phyloP scores from a whole-genome alignment of 2,888 invertebrate genomes.

The Drosophila austrosaltans region DNA sequence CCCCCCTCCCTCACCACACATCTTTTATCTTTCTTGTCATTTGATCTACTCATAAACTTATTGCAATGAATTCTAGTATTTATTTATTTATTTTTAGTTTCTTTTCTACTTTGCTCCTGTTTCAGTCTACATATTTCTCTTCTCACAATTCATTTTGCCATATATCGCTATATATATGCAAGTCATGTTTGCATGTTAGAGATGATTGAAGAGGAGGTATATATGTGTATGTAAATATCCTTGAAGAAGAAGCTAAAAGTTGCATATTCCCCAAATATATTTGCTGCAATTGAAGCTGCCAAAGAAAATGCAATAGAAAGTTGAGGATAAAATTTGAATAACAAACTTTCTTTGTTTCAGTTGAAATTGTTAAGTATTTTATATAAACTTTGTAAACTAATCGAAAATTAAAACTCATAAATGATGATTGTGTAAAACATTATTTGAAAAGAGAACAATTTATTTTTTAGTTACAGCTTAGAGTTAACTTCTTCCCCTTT shows the following conservation, averaged over 20 bases:
- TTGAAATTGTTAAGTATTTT: neutral
- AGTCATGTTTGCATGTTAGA: conserved; percentile 70
- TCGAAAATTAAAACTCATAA: no score
- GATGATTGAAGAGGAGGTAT: neutral
- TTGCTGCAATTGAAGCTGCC: neutral
- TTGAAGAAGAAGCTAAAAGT: neutral
- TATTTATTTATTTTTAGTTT: conserved; percentile 66
- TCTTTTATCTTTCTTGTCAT: conserved; percentile 42
- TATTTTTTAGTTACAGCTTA: no score
- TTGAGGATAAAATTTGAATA: no score
- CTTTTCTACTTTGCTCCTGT: conserved; percentile 41
- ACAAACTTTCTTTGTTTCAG: neutral
- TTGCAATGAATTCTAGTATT: conserved; percentile 47
- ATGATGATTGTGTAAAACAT: no score
- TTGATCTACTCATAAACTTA: conserved; percentile 74
- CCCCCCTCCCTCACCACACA: neutral
- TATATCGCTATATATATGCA: conserved; percentile 69
- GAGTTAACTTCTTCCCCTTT: no score
- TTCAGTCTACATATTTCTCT: conserved; percentile 37
- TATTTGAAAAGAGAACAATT: no score
- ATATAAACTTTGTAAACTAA: no score
- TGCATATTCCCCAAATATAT: neutral
- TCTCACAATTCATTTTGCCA: conserved; percentile 65
- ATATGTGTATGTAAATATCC: neutral
- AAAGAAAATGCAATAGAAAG: neutral